These are phyloP conservation scores for Pitta sordida DNA, from an alignment of 2,113 vertebrate species.

Conservation along the genomic window DNA sequence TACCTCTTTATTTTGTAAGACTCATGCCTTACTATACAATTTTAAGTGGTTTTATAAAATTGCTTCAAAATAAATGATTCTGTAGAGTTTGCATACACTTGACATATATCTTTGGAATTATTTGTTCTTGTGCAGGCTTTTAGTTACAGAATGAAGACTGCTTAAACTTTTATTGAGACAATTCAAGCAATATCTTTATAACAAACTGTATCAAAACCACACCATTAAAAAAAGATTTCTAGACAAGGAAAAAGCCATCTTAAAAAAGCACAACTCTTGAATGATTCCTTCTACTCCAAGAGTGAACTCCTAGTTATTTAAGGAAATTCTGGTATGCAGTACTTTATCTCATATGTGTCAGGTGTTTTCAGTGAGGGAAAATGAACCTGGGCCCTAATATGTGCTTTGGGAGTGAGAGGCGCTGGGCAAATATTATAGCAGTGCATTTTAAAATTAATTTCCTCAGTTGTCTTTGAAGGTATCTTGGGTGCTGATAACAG, in stretches of 20 bases:
- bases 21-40: neutral
- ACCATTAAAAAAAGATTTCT: conserved; percentile 23
- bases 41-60: neutral
- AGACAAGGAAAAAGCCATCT: neutral
- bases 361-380: neutral
- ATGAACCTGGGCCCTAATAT: neutral
- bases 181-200: neutral
- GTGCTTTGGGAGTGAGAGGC: neutral
- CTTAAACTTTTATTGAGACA: conserved; percentile 4
- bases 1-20: neutral
- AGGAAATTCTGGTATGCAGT: neutral
- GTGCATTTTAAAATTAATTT: neutral
- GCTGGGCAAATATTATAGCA: neutral
- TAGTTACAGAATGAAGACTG: neutral
- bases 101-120: neutral
- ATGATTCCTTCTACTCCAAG: neutral
- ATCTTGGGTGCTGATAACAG: neutral
- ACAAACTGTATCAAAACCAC: neutral
- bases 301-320: conserved; percentile 1
- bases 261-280: neutral
- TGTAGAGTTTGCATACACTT: neutral
- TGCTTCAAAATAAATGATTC: neutral
- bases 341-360: neutral
- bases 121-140: neutral
- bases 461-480: neutral